A percentile compares a stretch with the other conserved stretches of the same genome.
Evolutionary conservation across 2,113 vertebrate genomes (phyloP).

Genomic region (Etheostoma spectabile): DNA sequence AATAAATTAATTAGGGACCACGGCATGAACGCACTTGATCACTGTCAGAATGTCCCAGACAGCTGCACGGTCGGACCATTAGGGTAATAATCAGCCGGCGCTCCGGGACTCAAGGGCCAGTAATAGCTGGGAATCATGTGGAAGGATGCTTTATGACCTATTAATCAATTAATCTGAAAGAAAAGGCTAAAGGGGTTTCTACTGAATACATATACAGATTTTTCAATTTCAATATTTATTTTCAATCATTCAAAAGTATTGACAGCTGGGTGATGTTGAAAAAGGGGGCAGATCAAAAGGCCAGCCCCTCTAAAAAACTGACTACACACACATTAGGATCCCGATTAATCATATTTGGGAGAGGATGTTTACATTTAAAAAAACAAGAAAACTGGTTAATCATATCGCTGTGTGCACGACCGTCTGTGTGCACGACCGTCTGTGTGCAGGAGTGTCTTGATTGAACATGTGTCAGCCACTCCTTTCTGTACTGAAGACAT

Average conservation of each 20-base stretch:
- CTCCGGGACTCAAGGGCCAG: slow-evolving; percentile 14
- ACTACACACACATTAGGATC: not conserved
- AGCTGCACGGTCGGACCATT: slow-evolving; percentile 52
- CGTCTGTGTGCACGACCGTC: not conserved
- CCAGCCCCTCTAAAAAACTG: too few species aligned
- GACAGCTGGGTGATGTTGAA: not conserved
- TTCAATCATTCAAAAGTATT: not conserved
- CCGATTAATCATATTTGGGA: not conserved
- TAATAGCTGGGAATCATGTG: slow-evolving; percentile 35
- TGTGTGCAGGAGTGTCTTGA: too few species aligned
- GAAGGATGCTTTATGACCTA: slow-evolving; percentile 42
- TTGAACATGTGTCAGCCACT: not conserved
- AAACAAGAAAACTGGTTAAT: not conserved
- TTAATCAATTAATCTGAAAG: slow-evolving; percentile 1
- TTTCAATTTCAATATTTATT: not conserved
- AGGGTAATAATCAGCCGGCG: slow-evolving; percentile 61
- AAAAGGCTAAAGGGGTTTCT: not conserved
- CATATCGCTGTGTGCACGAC: not conserved
- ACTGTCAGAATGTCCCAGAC: slow-evolving; percentile 55
- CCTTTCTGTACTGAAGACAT: not conserved
- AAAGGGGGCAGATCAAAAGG: not conserved
- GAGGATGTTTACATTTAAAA: not conserved
- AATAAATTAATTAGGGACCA: slow-evolving; percentile 76
- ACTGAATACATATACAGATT: not conserved
- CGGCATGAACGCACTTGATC: slow-evolving; percentile 66